phyloP scores from a whole-genome alignment of 2,113 vertebrate genomes.

The Hippotragus niger region DNA sequence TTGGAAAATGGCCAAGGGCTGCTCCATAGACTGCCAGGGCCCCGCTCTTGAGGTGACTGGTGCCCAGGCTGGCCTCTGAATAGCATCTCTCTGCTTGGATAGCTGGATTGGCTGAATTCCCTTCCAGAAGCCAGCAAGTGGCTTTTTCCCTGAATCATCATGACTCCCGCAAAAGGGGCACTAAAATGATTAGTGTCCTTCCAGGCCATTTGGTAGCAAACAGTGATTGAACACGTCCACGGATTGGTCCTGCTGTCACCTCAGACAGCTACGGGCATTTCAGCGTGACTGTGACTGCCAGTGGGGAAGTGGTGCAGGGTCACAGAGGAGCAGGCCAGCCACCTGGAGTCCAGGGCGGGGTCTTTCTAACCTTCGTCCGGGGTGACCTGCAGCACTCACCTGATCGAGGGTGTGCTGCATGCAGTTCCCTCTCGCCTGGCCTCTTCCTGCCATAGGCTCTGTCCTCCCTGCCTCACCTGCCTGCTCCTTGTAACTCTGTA shows the following conservation, averaged over 20 bases:
- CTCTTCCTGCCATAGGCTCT: background rate
- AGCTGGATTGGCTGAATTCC: conserved; percentile 53
- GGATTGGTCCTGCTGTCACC: background rate
- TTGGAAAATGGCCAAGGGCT: conserved; percentile 62
- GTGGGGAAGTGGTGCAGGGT: background rate
- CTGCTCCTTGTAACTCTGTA: background rate
- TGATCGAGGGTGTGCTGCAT: background rate
- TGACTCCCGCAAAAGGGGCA: background rate
- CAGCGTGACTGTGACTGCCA: background rate
- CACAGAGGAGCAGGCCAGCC: background rate
- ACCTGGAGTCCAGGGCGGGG: background rate
- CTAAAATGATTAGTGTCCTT: background rate
- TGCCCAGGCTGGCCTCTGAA: conserved; percentile 59
- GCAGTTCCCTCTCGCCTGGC: background rate
- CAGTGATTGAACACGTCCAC: background rate
- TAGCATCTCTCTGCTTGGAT: conserved; percentile 14
- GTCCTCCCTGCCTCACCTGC: background rate
- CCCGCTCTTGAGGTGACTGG: conserved; percentile 53
- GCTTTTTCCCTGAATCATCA: conserved; percentile 63
- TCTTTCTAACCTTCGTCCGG: background rate
- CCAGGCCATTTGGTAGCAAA: background rate
- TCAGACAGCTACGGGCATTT: background rate
- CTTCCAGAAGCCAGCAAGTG: conserved; percentile 47
- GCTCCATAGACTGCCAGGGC: background rate
- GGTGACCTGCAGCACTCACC: background rate